Conservation (phyloP, 1,140 invertebrate species). For the Branchinecta lynchi region DNA sequence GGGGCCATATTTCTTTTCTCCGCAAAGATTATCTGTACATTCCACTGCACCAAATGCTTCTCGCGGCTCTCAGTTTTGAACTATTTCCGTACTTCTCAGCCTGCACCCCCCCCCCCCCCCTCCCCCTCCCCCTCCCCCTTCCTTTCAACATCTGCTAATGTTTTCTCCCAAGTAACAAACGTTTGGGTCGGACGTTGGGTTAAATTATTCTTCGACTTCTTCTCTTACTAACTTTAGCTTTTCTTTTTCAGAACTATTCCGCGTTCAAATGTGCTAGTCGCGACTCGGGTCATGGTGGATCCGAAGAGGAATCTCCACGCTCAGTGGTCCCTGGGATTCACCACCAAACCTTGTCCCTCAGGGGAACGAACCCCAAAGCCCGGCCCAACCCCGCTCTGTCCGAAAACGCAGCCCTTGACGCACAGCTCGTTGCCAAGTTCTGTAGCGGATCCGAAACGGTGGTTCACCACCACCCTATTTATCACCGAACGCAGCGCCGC, state of each 20-base stretch:
- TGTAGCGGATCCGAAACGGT: conserved; percentile 24
- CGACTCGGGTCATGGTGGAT: conserved; percentile 44
- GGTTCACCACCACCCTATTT: conserved; percentile 12
- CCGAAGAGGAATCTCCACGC: conserved; percentile 45
- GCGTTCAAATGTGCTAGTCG: conserved; percentile 51
- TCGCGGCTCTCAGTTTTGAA: no score
- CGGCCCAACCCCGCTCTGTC: conserved; percentile 19
- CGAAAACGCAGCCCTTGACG: conserved; percentile 18
- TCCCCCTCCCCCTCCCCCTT: no score
- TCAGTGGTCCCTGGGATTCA: conserved; percentile 25
- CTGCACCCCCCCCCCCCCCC: no score
- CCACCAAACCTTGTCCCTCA: conserved; percentile 20
- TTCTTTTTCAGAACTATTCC: conserved; percentile 40
- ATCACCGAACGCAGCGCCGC: conserved; percentile 23
- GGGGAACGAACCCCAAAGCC: conserved; percentile 26
- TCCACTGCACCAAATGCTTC: no score
- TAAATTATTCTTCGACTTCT: no score
- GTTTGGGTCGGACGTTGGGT: no score
- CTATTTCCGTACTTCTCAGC: no score
- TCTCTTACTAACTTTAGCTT: conserved; percentile 6
- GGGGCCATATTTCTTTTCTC: no score
- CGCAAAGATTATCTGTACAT: no score
- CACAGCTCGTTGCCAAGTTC: conserved; percentile 24
- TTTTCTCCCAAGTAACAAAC: no score
- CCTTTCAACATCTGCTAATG: no score